Evolutionary conservation across 2,888 invertebrate species (phyloP), one percentile per base, ranked within the genome.

Genomic region (Coelopa pilipes): DNA sequence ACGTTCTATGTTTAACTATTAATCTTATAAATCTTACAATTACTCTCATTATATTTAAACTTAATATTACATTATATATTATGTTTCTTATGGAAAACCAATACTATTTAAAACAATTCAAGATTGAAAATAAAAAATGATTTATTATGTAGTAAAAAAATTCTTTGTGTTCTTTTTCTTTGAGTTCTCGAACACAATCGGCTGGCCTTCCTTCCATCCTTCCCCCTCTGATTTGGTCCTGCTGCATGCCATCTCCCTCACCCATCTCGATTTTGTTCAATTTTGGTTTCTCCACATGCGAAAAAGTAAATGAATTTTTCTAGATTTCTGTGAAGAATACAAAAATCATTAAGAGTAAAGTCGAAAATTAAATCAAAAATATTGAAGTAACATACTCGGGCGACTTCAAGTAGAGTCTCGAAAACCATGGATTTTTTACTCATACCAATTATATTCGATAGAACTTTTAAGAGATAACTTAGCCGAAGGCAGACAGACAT

Each of bases 61-160:
- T 66, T 59, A 17, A 68, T n/a, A 57, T 19, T 69, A 55, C 49
- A 71, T 65, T 65, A 59, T 17, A 19, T n/a, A 67, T 69, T 70
- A 60, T 59, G 70, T 70, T 70, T 70, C 70, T 70, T 70, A 70
- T 59, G 59, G 19, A 55, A 67, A 34, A 67, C 19, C 53, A 34
- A 17, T 24, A 55, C 53, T 34, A 55, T 17, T 68, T 24, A 68
- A 70, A 70, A 55, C 49, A 62, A 49, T 60, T 60, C 19, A 59
- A 70, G 34, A 21, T 71, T 63, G 55, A 71, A 71, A 71, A 71
- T 71, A 71, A 71, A 71, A 60, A 62, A 63, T 55, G 55, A 71
- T 71, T 71, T 71, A 71, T 65, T 71, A 71, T 65, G 50, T 65
- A 63, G 63, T 69, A 57, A 65, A 71, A 65, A 70, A 21, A 21